Evolutionary conservation across 2,113 vertebrate species (phyloP).

Genomic region (Trichechus manatus): DNA sequence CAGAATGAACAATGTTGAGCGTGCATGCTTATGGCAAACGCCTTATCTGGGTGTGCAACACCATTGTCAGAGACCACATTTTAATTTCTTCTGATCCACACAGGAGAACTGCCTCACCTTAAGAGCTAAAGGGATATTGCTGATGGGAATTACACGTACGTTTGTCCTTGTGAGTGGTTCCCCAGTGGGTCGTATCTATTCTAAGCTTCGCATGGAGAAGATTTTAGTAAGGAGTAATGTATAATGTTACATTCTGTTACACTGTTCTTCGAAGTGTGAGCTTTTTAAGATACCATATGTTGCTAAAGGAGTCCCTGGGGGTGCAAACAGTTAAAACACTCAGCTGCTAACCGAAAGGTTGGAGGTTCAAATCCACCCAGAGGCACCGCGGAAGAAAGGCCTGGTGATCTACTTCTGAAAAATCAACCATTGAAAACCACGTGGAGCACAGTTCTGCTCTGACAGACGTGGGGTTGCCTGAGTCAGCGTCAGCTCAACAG

Average conservation of each 20-base stretch:
- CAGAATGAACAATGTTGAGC: not conserved
- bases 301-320: too few species aligned
- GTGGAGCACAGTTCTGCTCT: too few species aligned
- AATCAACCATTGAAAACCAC: too few species aligned
- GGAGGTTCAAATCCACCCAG: not conserved
- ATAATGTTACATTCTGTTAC: not conserved
- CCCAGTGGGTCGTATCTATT: not conserved
- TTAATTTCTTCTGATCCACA: not conserved
- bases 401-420: too few species aligned
- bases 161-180: not conserved
- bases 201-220: not conserved
- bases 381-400: too few species aligned
- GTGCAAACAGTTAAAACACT: not conserved
- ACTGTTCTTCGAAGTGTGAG: not conserved
- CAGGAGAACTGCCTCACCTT: not conserved
- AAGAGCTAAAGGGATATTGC: not conserved
- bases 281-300: not conserved
- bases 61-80: not conserved
- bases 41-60: not conserved
- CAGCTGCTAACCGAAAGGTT: not conserved
- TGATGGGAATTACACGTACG: not conserved
- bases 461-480: too few species aligned
- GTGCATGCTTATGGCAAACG: accelerated
- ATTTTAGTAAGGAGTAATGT: not conserved
- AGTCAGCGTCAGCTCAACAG: too few species aligned